These are phyloP conservation scores for Ectemnius continuus DNA, from an alignment of 2,888 invertebrate genomes.

Conservation along the genomic window DNA sequence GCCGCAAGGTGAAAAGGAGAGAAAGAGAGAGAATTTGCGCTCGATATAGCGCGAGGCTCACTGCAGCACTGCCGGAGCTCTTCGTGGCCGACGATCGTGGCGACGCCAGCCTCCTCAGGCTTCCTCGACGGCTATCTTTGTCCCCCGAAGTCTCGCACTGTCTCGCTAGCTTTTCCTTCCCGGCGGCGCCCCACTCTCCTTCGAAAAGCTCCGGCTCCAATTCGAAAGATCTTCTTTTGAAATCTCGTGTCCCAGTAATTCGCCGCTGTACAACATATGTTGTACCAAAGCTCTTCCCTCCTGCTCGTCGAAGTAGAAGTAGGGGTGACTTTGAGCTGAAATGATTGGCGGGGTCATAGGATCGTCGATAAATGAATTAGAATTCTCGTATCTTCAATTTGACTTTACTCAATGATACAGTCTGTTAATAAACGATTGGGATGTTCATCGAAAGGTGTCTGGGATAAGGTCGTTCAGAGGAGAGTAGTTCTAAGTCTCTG, in stretches of 20 bases:
- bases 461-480: neutral
- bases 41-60: conserved; percentile 69
- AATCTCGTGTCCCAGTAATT: too few relatives aligned
- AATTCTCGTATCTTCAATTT: too few relatives aligned
- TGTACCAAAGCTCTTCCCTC: too few relatives aligned
- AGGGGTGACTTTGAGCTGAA: too few relatives aligned
- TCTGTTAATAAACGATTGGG: neutral
- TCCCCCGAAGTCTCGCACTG: conserved; percentile 24
- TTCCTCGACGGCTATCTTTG: conserved; percentile 58
- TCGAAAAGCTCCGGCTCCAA: conserved; percentile 12
- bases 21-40: conserved; percentile 48
- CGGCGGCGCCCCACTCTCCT: conserved; percentile 10
- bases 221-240: too few relatives aligned
- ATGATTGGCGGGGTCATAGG: too few relatives aligned
- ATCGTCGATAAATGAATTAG: too few relatives aligned
- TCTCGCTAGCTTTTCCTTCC: conserved; percentile 21
- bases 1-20: conserved; percentile 29
- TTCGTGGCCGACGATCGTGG: conserved; percentile 61
- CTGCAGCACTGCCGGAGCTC: conserved; percentile 60
- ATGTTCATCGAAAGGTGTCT: neutral
- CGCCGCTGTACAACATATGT: too few relatives aligned
- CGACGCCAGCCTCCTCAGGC: conserved; percentile 60
- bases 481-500: neutral
- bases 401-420: too few relatives aligned
- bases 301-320: too few relatives aligned